Evolutionary conservation across 1,140 invertebrate species (phyloP), one percentile per base, ranked within the genome.

Genomic region (Nomia melanderi): DNA sequence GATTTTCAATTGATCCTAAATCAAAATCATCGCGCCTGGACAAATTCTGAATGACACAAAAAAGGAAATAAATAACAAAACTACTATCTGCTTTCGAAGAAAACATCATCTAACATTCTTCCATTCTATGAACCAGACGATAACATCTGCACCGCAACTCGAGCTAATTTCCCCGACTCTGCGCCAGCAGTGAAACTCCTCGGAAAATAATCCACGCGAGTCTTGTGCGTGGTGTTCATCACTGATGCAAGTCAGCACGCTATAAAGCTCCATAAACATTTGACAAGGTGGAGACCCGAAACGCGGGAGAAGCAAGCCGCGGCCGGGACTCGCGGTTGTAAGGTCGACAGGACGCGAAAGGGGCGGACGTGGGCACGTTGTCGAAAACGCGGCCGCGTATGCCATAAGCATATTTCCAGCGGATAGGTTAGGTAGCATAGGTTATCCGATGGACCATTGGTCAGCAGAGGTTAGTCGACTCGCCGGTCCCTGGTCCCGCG

Each of bases 381-480:
- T 80, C 81, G 82, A 84, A 84, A 84, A 78, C 67, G 73, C 62
- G 44, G 41, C 33, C 47, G 47, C 75, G 62, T 77, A 82, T 79
- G 78, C 77, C 82, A 87, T 88, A 89, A 88, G 86, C 86, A 88
- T 89, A 90, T 89, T 89, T 88, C 80, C 83, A 87, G 79, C 77
- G 75, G 79, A 87, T 83, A 82, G 83, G 84, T 73, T 80, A 85
- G 85, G 84, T 83, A 83, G 86, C 86, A 86, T 82, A 82, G 86
- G 87, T 88, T 86, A 88, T 89, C 86, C 85, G 82, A 80, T 85
- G 88, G 85, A 88, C 87, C 86, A 89, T 88, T 89, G 89, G 88
- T 89, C 87, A 90, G 87, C 87, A 81, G 83, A 87, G 88, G 86
- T 89, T 84, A 87, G 80, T 83, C 78, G 83, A 88, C 67, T 31